Conservation (phyloP, 2,113 vertebrate species). For the Heliornis fulica region DNA sequence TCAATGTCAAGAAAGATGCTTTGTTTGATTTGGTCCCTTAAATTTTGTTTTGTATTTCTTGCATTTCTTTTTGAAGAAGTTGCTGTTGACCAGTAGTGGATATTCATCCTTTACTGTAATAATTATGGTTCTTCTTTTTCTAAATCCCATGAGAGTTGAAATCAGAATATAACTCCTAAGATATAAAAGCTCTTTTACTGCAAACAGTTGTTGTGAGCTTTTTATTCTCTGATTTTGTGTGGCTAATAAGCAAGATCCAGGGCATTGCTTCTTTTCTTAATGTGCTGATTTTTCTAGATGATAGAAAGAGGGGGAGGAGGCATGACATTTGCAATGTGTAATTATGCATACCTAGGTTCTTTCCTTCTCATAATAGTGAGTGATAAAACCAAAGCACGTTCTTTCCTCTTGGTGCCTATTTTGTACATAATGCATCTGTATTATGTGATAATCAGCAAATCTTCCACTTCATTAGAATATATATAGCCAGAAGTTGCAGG, state of each 20-base stretch:
- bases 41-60: neutral
- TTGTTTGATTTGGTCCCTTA: neutral
- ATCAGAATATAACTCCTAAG: neutral
- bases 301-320: neutral
- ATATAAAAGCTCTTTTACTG: neutral
- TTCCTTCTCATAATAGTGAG: constrained; percentile 42
- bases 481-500: neutral
- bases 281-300: constrained; percentile 11
- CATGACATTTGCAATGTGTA: constrained; percentile 60
- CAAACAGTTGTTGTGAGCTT: neutral
- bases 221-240: neutral
- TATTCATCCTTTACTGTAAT: neutral
- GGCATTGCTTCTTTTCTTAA: neutral
- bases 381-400: constrained; percentile 52
- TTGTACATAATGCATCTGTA: constrained; percentile 47
- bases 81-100: neutral
- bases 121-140: neutral
- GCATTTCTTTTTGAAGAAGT: neutral
- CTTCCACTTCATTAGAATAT: constrained; percentile 42
- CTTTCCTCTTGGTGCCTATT: constrained; percentile 55
- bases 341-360: constrained; percentile 47
- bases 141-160: neutral
- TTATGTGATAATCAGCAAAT: constrained; percentile 72
- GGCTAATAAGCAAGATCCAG: constrained; percentile 22
- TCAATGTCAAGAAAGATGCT: neutral